Evolutionary conservation across 2,888 invertebrate genomes (phyloP).

Genomic region (Epirrhoe tristata): DNA sequence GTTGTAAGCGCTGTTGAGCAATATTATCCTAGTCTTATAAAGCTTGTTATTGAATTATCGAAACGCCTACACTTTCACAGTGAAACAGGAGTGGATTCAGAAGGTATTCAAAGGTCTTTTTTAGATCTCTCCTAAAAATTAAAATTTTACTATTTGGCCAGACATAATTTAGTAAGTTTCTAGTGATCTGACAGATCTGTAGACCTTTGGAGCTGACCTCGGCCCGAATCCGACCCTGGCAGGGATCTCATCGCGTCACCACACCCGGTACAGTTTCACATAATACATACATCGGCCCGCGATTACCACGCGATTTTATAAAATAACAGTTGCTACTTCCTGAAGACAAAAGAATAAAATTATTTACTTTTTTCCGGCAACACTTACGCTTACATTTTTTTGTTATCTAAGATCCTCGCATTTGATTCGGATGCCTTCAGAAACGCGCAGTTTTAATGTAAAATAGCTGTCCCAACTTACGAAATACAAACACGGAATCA

Average conservation of each 20-base stretch:
- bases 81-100: constrained; percentile 27
- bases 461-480: constrained; percentile 78
- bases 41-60: constrained; percentile 52
- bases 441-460: constrained; percentile 40
- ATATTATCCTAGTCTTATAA: constrained; percentile 36
- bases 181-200: constrained; percentile 22
- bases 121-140: constrained; percentile 27
- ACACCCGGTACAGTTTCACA: constrained; percentile 41
- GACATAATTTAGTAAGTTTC: constrained; percentile 19
- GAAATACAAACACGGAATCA: constrained; percentile 79
- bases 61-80: constrained; percentile 49
- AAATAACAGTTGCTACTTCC: constrained; percentile 44
- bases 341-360: constrained; percentile 49
- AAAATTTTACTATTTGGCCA: constrained; percentile 32
- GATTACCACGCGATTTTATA: constrained; percentile 52
- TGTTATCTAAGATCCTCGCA: constrained; percentile 21
- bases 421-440: constrained; percentile 45
- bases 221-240: constrained; percentile 25
- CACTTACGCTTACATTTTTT: constrained; percentile 18
- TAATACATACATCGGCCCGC: constrained; percentile 62
- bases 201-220: constrained; percentile 26
- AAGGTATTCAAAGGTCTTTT: constrained; percentile 24
- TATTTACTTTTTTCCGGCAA: constrained; percentile 36
- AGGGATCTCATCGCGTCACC: constrained; percentile 27
- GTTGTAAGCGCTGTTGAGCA: constrained; percentile 38